These are phyloP conservation scores for Incurvaria masculella DNA, from an alignment of 2,888 invertebrate species.

Conservation along the genomic window DNA sequence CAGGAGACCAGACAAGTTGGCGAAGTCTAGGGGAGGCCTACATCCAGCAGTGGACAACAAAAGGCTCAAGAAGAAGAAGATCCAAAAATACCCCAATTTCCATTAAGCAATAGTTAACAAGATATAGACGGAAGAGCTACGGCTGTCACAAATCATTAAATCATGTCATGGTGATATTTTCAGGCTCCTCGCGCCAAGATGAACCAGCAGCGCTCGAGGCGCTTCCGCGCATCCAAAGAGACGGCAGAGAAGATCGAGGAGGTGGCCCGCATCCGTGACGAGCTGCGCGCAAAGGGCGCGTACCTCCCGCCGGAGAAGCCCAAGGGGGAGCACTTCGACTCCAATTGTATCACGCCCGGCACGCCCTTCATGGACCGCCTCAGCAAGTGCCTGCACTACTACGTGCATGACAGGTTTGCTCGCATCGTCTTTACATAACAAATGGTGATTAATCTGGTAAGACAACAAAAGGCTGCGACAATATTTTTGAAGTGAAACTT, in stretches of 20 bases:
- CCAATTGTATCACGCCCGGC: conserved; percentile 99
- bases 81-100: no score
- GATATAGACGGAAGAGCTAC: no score
- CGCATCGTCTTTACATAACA: no score
- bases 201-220: conserved; percentile 97
- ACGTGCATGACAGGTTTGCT: conserved; percentile 71
- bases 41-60: no score
- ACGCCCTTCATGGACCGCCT: conserved; percentile 96
- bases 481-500: no score
- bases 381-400: conserved; percentile 81
- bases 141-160: no score
- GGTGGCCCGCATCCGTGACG: conserved; percentile 74
- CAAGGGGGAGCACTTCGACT: conserved; percentile 94
- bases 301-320: conserved; percentile 83
- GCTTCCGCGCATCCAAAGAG: conserved; percentile 97
- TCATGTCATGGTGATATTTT: conserved; percentile 6
- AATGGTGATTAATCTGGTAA: no score
- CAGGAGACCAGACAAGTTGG: no score
- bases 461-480: no score
- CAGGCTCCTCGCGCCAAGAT: conserved; percentile 97
- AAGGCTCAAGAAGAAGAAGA: no score
- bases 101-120: no score
- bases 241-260: conserved; percentile 84
- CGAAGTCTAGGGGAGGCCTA: no score
- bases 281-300: conserved; percentile 69